phyloP scores from a whole-genome alignment of 2,888 invertebrate species.

The Ischnura elegans region DNA sequence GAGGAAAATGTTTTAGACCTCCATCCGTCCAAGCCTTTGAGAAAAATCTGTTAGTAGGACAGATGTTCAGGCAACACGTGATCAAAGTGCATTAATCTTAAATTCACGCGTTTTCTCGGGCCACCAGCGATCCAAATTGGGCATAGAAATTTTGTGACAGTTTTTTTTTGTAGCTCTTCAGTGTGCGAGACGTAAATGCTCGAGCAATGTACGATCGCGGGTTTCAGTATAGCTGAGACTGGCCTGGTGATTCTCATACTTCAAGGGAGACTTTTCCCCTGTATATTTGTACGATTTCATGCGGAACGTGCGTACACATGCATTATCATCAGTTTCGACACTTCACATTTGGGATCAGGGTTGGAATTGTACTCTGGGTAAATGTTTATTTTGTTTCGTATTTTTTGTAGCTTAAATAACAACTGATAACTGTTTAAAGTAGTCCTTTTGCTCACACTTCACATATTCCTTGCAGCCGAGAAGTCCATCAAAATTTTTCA shows the following conservation, averaged over 20 bases:
- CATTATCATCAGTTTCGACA: slow-evolving; percentile 12
- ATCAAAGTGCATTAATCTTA: neutral
- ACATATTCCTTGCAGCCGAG: neutral
- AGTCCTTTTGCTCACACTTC: neutral
- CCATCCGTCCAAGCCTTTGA: neutral
- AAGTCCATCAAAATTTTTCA: slow-evolving; percentile 24
- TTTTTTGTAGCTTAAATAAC: slow-evolving; percentile 20
- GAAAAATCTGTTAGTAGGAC: neutral
- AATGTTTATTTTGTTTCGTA: neutral
- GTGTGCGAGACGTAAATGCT: neutral
- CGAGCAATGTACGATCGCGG: neutral
- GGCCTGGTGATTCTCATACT: neutral
- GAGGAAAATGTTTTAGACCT: slow-evolving; percentile 13
- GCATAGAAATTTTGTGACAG: neutral
- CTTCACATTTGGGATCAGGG: neutral
- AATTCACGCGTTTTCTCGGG: neutral
- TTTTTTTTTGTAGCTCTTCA: neutral
- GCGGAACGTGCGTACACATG: slow-evolving; percentile 33
- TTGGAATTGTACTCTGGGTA: neutral
- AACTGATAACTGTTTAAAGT: slow-evolving; percentile 6
- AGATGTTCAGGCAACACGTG: neutral
- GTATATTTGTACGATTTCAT: slow-evolving; percentile 58
- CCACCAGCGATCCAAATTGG: neutral
- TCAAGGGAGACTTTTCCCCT: slow-evolving; percentile 8
- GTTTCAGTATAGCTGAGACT: neutral